A percentile compares a stretch with the other conserved stretches of the same genome.
Conservation (phyloP, 2,888 invertebrate species). For the Brachylomia viminalis region DNA sequence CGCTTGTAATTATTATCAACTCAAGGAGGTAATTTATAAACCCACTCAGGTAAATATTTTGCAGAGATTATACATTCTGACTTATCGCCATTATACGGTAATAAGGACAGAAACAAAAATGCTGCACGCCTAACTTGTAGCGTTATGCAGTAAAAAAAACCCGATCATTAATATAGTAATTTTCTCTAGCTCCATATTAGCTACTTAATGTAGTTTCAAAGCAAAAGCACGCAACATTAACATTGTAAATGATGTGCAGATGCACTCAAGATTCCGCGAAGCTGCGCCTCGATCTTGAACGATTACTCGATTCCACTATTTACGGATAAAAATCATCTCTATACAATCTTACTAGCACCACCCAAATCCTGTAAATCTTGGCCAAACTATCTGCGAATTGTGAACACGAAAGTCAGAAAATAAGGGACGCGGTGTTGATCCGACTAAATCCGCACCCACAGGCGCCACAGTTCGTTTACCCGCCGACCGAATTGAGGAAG, state of each 20-base stretch:
- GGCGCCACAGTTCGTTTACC: conserved; percentile 66
- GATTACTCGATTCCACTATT: conserved; percentile 62
- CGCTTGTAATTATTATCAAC: conserved; percentile 34
- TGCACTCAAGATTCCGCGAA: conserved; percentile 74
- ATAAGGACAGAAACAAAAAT: conserved; percentile 41
- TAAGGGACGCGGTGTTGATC: conserved; percentile 68
- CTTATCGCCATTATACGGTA: conserved; percentile 31
- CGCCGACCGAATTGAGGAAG: conserved; percentile 63
- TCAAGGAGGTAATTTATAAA: conserved; percentile 20
- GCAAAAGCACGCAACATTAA: conserved; percentile 77
- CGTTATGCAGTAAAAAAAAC: conserved; percentile 66
- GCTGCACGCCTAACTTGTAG: conserved; percentile 48
- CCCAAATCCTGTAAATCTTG: conserved; percentile 58
- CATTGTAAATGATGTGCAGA: conserved; percentile 78
- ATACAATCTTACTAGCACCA: conserved; percentile 63
- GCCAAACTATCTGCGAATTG: conserved; percentile 59
- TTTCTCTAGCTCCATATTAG: conserved; percentile 72
- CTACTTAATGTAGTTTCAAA: conserved; percentile 74
- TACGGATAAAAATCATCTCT: conserved; percentile 58
- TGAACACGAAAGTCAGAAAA: conserved; percentile 63
- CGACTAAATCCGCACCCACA: conserved; percentile 65
- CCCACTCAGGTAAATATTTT: conserved; percentile 12
- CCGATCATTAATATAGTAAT: conserved; percentile 74
- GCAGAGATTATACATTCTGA: conserved; percentile 17
- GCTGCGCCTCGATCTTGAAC: conserved; percentile 63